These are phyloP conservation scores for Acanthosepion esculentum DNA, from an alignment of 2,888 invertebrate genomes.

Conservation along the genomic window DNA sequence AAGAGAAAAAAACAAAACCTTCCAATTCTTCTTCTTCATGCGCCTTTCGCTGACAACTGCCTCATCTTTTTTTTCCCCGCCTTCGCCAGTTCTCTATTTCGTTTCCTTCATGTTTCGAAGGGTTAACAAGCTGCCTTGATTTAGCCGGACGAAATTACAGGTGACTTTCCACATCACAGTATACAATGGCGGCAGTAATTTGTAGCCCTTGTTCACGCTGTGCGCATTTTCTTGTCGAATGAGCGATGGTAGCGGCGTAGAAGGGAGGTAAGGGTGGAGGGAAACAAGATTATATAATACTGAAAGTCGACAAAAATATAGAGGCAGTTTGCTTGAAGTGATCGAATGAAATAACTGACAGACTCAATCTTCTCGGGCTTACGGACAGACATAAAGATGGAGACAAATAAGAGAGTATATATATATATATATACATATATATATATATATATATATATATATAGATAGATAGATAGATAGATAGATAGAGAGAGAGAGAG, in stretches of 20 bases:
- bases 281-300: background rate
- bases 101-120: background rate
- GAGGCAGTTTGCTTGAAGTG: background rate
- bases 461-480: too few relatives aligned
- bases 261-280: background rate
- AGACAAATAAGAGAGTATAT: too few relatives aligned
- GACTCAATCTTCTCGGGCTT: too few relatives aligned
- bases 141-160: background rate
- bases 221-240: background rate
- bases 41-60: background rate
- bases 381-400: too few relatives aligned
- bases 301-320: background rate
- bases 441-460: too few relatives aligned
- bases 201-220: slow-evolving; percentile 10
- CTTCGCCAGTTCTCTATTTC: background rate
- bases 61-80: background rate
- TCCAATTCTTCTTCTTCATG: background rate
- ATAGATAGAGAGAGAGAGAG: too few relatives aligned
- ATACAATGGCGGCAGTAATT: slow-evolving; percentile 8
- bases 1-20: too few relatives aligned
- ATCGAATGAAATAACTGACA: background rate
- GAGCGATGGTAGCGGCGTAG: background rate
- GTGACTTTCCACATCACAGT: slow-evolving; percentile 33
- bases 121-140: slow-evolving; percentile 33
- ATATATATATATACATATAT: too few relatives aligned